Evolutionary conservation across 2,113 vertebrate genomes (phyloP).

Genomic region (Quiscalus mexicanus): DNA sequence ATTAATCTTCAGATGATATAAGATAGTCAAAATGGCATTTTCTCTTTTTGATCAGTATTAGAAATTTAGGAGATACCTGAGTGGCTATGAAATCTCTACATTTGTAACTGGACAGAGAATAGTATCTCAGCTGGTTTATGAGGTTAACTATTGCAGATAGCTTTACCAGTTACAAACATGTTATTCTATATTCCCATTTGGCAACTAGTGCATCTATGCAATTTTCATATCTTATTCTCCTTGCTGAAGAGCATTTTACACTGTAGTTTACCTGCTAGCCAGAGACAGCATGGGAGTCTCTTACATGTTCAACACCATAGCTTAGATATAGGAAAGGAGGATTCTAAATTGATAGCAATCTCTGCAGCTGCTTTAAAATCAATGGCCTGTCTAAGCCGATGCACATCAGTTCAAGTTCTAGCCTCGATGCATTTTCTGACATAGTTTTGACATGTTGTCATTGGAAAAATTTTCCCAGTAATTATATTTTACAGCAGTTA

Average conservation of each 20-base stretch:
- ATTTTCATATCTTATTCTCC: not conserved
- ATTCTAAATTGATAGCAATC: not conserved
- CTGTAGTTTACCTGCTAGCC: not conserved
- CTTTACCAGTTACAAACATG: not conserved
- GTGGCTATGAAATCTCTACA: not conserved
- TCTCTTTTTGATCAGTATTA: not conserved
- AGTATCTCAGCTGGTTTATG: not conserved
- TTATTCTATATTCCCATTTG: not conserved
- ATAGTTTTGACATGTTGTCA: not conserved
- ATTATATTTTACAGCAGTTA: not conserved
- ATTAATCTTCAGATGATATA: not conserved
- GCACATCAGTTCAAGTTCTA: not conserved
- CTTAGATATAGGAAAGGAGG: not conserved
- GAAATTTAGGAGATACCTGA: not conserved
- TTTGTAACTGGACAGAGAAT: not conserved
- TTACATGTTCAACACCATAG: fast-evolving
- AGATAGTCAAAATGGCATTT: not conserved
- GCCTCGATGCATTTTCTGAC: not conserved
- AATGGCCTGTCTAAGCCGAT: not conserved
- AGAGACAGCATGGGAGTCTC: not conserved
- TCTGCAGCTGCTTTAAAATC: not conserved
- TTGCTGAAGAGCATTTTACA: not conserved
- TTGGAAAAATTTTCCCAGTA: not conserved
- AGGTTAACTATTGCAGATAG: not conserved
- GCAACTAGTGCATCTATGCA: not conserved